Evolutionary conservation across 2,797 vertebrate genomes (phyloP).

Genomic region (Chaunax sp.): DNA sequence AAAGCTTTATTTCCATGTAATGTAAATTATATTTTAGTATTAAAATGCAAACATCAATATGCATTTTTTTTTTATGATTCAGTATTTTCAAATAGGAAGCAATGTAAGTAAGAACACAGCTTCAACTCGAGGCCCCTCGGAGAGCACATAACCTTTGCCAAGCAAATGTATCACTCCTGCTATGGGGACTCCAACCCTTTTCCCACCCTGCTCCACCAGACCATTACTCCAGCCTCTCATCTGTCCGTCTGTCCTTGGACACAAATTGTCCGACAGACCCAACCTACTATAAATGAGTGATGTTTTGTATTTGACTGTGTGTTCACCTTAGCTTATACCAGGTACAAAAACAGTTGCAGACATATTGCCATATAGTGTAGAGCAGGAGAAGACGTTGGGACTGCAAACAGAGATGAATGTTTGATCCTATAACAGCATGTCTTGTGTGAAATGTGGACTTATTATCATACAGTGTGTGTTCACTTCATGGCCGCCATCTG

Average conservation of each 20-base stretch:
- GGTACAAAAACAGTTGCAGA: constrained; percentile 44
- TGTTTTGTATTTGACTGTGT: constrained; percentile 50
- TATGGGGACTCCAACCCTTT: not conserved
- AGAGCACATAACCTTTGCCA: too few species aligned
- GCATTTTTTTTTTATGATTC: too few species aligned
- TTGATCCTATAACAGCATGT: constrained; percentile 68
- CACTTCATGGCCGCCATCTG: constrained; percentile 68
- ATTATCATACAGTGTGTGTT: constrained; percentile 70
- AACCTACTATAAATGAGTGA: constrained; percentile 46
- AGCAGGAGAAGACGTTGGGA: constrained; percentile 13
- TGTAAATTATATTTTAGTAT: too few species aligned
- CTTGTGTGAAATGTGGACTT: constrained; percentile 74
- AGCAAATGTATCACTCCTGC: constrained; percentile 12
- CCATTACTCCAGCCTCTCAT: constrained; percentile 38
- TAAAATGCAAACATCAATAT: too few species aligned
- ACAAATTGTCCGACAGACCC: too few species aligned
- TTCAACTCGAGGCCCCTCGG: too few species aligned
- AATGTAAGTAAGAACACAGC: too few species aligned
- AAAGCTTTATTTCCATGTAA: too few species aligned
- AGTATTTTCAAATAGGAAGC: too few species aligned
- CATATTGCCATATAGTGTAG: constrained; percentile 5
- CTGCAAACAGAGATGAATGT: constrained; percentile 57
- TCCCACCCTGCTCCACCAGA: not conserved
- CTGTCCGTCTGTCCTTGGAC: constrained; percentile 1
- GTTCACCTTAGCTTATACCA: constrained; percentile 52